Base-by-base conservation (phyloP, 2,888 invertebrate species). In the Leptarthrus brevirostris region DNA sequence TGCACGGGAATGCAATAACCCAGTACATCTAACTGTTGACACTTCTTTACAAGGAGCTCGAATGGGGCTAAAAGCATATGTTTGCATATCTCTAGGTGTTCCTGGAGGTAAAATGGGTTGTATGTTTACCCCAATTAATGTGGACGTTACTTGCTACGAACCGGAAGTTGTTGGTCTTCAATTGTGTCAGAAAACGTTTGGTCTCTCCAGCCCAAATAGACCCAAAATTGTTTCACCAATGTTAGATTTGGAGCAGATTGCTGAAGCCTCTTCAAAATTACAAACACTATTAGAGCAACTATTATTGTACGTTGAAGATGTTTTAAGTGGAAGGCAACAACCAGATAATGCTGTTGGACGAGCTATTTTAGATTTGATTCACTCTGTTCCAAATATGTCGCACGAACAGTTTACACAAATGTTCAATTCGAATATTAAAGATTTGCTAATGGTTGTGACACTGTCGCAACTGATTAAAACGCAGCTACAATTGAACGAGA, bases 341-440 rank as follows among this genome's bases (percentile, higher is more conserved):
- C 89, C 92, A 1, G 93, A 96, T 86, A 95, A 94, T 85, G 93
- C 92, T 64, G 93, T 97, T 8, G 98, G 99, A 0, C 90, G 98
- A 47, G 91, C 92, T 77, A 88, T 99, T 76, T 89, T 98, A 80
- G 93, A 96, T 85, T 90, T 98, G 83, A 94, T 97, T 47, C 92
- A 94, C 86, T 92, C 94, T 14, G 94, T 97, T 77, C 97, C 97
- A 54, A 93, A 94, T 82, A 95, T 98, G 89, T 91, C 91, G 22
- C 89, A 90, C 72, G 95, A 96, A 81, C 93, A 96, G 82, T 96
- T 98, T 85, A 95, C 96, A 44, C 92, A 94, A 80, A 95, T 98
- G 91, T 93, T 98, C 84, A 97, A 97, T 83, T 93, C 96, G 79
- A 95, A 96, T 82, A 94, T 98, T 83, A 97, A 98, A 86, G 98